Evolutionary conservation across 2,113 vertebrate genomes (phyloP).

Genomic region (Marmota flaviventris): DNA sequence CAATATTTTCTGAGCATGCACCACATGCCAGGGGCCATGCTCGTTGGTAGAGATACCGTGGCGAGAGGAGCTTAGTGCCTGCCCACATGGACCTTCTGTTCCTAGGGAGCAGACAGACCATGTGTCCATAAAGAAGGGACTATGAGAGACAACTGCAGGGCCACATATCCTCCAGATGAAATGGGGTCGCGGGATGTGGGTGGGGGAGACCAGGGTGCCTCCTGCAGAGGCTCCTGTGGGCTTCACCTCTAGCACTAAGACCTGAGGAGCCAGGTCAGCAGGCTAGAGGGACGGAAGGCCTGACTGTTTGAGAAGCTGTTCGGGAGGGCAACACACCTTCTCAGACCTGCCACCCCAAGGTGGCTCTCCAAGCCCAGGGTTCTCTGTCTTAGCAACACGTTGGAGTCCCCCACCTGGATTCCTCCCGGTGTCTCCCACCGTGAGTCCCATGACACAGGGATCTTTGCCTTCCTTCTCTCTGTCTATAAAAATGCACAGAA

Average conservation of each 20-base stretch:
- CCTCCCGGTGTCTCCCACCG: background rate
- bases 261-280: background rate
- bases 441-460: background rate
- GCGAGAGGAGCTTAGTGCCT: background rate
- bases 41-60: rapidly evolving
- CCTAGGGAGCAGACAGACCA: background rate
- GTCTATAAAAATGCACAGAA: background rate
- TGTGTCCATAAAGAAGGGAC: background rate
- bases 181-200: too few species aligned
- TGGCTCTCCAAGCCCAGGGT: background rate
- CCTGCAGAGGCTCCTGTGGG: too few species aligned
- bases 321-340: background rate
- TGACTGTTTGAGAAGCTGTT: background rate
- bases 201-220: too few species aligned
- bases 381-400: background rate
- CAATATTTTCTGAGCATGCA: background rate
- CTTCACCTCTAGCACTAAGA: rapidly evolving
- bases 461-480: background rate
- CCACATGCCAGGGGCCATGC: rapidly evolving
- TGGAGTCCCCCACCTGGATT: too few species aligned
- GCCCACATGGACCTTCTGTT: too few species aligned
- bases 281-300: background rate
- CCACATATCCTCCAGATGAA: background rate
- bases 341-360: rapidly evolving
- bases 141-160: rapidly evolving